Base-by-base conservation (phyloP, 1,140 invertebrate species). In the Campodea augens region DNA sequence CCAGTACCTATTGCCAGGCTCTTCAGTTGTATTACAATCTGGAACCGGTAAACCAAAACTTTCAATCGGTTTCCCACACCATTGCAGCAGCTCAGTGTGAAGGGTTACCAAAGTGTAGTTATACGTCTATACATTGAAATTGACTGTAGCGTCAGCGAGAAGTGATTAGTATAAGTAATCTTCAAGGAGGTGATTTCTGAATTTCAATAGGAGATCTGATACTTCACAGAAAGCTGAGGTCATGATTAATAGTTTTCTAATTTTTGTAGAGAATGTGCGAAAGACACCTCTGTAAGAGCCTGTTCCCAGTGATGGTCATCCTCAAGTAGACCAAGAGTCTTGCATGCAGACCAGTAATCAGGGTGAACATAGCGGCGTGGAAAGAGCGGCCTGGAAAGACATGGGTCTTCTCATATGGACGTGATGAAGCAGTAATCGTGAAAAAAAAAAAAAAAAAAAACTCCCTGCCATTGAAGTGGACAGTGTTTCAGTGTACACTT, bases 391-490 rank as follows among this genome's bases (percentile, higher is more conserved):
- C 51, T 54, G 25, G 49, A 59, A 62, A 40, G 52, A 57, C 19
- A 44, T 59, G 48, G 58, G 55, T 29, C 59, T 58, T 41, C 47
- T 48, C 29, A 66, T 55, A 51, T 70, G 40, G 5, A 48, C n/a
- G 10, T 58, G 44, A 12, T 62, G 47, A 24, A 63, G 13, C 2
- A 55, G 50, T 23, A 61, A 47, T n/a, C n/a, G n/a, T n/a, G n/a
- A n/a, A n/a, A n/a, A n/a, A n/a, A n/a, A n/a, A n/a, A n/a, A n/a
- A n/a, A 49, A 49, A 53, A 45, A 46, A 61, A 20, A 52, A 48
- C 49, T 60, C 59, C 22, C 38, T 44, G 19, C 53, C 46, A n/a
- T 48, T 54, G 4, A 56, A 52, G 37, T 47, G 38, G 19, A 59
- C 46, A 13, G 54, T n/a, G n/a, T n/a, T n/a, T n/a, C n/a, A n/a